Conservation (phyloP, 2,888 invertebrate species). For the Andrena minutula region DNA sequence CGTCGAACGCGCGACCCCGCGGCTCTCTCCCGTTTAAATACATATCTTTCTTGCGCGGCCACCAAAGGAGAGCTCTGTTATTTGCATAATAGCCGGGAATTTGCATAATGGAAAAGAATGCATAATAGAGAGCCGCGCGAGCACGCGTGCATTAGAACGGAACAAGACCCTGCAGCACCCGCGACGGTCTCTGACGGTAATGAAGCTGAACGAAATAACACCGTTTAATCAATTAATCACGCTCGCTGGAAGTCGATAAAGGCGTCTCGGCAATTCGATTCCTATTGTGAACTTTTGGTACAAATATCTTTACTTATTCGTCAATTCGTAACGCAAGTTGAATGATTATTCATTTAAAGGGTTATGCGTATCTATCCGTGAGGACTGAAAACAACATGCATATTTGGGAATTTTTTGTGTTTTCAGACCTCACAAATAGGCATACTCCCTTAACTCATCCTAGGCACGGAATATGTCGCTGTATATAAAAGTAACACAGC, state of each 20-base stretch:
- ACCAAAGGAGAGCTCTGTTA: conserved; percentile 54
- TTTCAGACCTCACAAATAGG: no score
- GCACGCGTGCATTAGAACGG: conserved; percentile 64
- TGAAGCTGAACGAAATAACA: conserved; percentile 53
- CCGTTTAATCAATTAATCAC: conserved; percentile 54
- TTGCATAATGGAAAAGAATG: conserved; percentile 74
- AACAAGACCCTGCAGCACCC: conserved; percentile 32
- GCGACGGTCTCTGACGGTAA: conserved; percentile 58
- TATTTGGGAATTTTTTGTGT: no score
- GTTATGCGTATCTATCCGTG: no score
- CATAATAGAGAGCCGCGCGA: conserved; percentile 61
- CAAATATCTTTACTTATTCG: no score
- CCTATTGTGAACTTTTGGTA: no score
- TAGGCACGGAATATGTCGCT: no score
- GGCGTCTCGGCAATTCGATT: no score
- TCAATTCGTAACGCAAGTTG: no score
- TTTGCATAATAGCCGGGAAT: conserved; percentile 70
- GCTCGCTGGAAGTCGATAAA: neutral
- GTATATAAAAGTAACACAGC: neutral
- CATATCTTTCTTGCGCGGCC: conserved; percentile 60
- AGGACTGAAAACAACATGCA: no score
- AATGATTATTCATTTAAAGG: no score
- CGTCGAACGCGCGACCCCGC: conserved; percentile 15
- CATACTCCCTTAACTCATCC: no score
- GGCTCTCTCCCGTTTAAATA: conserved; percentile 60